Evolutionary conservation across 2,888 invertebrate species (phyloP).

Genomic region (Apamea anceps): DNA sequence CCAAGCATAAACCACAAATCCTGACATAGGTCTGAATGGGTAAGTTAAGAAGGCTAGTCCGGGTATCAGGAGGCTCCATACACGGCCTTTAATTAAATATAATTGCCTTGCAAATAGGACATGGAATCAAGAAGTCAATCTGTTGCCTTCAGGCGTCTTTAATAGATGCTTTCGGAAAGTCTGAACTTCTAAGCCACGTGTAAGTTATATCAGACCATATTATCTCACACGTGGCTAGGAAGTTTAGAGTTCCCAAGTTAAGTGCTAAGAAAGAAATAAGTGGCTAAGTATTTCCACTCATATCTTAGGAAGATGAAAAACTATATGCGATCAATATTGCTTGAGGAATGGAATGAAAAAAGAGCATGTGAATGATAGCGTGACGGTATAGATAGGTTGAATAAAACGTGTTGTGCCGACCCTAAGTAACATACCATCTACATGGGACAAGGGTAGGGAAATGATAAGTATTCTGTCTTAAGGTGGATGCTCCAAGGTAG

Average conservation of each 20-base stretch:
- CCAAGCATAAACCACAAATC: not conserved
- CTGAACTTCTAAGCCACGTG: not conserved
- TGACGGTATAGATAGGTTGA: no score
- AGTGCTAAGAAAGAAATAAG: not conserved
- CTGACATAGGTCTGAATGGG: not conserved
- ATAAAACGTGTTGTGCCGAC: no score
- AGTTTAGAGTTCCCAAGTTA: not conserved
- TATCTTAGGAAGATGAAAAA: not conserved
- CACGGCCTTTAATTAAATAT: slow-evolving; percentile 23
- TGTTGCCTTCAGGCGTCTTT: not conserved
- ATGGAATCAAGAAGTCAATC: not conserved
- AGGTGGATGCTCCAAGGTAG: no score
- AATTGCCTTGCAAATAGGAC: slow-evolving; percentile 25
- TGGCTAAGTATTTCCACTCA: not conserved
- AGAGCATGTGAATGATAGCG: not conserved
- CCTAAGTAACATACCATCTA: no score
- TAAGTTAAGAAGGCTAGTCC: not conserved
- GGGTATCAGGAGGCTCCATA: not conserved
- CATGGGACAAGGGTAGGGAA: no score
- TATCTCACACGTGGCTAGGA: not conserved
- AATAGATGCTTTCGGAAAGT: not conserved
- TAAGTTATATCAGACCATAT: not conserved
- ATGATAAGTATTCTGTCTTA: no score
- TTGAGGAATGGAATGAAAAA: not conserved
- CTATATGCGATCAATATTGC: not conserved